Conservation (phyloP, 2,797 vertebrate genomes). For the Rhabdophis nuchalis region DNA sequence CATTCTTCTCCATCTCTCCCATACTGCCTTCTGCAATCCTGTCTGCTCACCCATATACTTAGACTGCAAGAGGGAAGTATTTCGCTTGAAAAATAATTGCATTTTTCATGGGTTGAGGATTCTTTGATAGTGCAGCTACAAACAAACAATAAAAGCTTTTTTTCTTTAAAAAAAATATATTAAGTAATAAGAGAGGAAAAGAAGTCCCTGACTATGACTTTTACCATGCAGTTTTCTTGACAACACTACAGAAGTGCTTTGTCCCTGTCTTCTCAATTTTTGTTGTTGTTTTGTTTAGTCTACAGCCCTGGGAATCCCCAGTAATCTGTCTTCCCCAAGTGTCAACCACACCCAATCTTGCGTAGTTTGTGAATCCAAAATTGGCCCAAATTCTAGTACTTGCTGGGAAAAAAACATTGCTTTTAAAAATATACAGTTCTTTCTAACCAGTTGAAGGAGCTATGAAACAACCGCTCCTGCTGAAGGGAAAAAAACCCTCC, state of each 20-base stretch:
- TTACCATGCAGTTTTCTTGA: not conserved
- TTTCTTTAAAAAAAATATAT: not conserved
- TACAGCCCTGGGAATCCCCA: not conserved
- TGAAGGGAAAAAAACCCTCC: not conserved
- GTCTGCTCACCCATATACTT: not conserved
- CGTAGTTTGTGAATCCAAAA: not conserved
- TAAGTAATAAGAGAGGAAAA: not conserved
- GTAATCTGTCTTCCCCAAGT: not conserved
- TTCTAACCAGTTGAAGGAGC: not conserved
- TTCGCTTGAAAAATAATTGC: not conserved
- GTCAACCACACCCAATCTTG: not conserved
- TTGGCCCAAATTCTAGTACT: not conserved
- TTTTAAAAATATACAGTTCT: not conserved
- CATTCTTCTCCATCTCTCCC: not conserved
- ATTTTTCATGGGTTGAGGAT: not conserved
- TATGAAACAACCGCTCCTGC: not conserved
- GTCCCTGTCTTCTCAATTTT: not conserved
- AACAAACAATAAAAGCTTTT: not conserved
- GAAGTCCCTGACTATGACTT: not conserved
- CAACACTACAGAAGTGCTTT: not conserved
- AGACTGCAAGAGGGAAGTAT: not conserved
- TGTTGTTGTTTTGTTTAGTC: not conserved
- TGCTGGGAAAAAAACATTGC: not conserved
- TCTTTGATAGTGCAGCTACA: not conserved
- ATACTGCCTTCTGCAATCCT: not conserved